Evolutionary conservation across 1,140 invertebrate species (phyloP).

Genomic region (Heterodera schachtii): DNA sequence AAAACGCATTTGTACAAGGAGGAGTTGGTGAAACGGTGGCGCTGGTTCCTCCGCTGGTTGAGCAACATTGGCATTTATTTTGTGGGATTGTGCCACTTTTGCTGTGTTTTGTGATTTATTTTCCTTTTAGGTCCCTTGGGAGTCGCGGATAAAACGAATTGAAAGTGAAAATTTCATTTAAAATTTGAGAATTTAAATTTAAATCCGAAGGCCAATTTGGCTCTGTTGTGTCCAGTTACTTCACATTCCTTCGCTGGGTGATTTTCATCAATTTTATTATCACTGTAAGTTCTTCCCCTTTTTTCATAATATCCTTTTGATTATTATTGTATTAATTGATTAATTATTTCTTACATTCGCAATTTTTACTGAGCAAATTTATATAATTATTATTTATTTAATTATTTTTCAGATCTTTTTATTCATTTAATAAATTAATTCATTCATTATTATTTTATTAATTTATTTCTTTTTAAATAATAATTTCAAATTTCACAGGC

Average conservation of each 20-base stretch:
- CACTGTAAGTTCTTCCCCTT: constrained; percentile 68
- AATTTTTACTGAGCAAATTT: no score
- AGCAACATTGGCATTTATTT: constrained; percentile 81
- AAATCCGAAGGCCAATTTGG: constrained; percentile 78
- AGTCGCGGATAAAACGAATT: constrained; percentile 89
- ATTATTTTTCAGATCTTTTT: no score
- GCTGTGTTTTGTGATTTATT: neutral
- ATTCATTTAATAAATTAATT: no score
- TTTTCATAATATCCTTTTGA: no score
- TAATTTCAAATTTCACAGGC: neutral
- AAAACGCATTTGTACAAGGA: constrained; percentile 63
- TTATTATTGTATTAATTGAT: no score
- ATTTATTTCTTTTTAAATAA: no score
- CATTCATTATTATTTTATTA: neutral
- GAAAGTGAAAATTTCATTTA: constrained; percentile 73
- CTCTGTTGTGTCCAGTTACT: constrained; percentile 94
- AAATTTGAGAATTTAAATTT: neutral
- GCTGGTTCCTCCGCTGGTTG: constrained; percentile 70
- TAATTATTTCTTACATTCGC: neutral
- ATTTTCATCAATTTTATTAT: constrained; percentile 94
- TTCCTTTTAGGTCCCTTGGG: constrained; percentile 76
- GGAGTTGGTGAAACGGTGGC: constrained; percentile 72
- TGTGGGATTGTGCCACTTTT: constrained; percentile 66
- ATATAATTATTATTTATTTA: no score
- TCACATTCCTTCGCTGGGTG: constrained; percentile 92